Conservation (phyloP, 1,140 invertebrate species). For the Aphidius gifuensis region DNA sequence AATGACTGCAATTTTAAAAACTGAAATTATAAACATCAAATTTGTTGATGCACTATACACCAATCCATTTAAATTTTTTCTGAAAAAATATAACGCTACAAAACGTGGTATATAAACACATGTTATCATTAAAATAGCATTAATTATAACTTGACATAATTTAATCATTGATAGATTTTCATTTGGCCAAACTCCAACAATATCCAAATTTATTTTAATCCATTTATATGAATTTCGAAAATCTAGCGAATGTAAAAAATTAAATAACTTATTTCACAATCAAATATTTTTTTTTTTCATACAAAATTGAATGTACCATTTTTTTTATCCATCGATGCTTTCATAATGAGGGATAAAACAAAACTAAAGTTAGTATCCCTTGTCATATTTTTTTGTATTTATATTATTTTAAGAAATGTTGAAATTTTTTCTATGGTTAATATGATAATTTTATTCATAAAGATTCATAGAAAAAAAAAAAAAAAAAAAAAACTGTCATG, state of each 20-base stretch:
- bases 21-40: not conserved
- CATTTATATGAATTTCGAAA: too few relatives aligned
- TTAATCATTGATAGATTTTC: conserved; percentile 4
- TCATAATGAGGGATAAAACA: too few relatives aligned
- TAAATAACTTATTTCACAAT: too few relatives aligned
- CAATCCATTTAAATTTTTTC: not conserved
- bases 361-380: too few relatives aligned
- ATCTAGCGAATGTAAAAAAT: too few relatives aligned
- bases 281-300: not conserved
- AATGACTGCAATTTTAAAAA: conserved; percentile 16
- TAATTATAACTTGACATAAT: not conserved
- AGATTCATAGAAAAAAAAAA: too few relatives aligned
- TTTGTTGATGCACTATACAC: not conserved
- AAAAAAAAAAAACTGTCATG: too few relatives aligned
- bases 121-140: not conserved
- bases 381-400: too few relatives aligned
- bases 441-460: too few relatives aligned
- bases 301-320: not conserved
- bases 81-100: not conserved
- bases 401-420: too few relatives aligned
- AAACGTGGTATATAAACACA: not conserved
- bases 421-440: too few relatives aligned
- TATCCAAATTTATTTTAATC: not conserved
- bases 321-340: too few relatives aligned
- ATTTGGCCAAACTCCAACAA: conserved; percentile 18